Evolutionary conservation across 2,888 invertebrate species (phyloP), one percentile per base, ranked within the genome.

Genomic region (Trachelus iudaicus): DNA sequence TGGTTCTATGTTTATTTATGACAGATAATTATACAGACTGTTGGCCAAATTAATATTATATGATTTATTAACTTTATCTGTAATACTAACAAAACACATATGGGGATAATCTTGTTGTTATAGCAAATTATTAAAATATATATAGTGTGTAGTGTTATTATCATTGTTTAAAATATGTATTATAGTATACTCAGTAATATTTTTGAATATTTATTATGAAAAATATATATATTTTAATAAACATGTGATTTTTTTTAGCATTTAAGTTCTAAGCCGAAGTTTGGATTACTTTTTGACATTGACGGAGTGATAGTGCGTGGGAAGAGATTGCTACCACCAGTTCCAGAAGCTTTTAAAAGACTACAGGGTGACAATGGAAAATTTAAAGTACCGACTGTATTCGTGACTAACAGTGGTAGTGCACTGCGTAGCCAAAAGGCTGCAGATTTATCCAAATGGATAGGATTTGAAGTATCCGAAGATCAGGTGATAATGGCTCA

Each of bases 341-440:
- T 94, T 3, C 92, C 91, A 77, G 93, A 94, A 80, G 93, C 94
- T 3, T 94, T 95, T 86, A 89, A 92, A 34, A 89, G 92, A 73
- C 89, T 95, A 30, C 92, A 92, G 12, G 93, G 94, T 82, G 83
- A 90, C 11, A 87, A 92, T 81, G 93, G 94, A 13, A 92, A 93
- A 81, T 95, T 95, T 87, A 89, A 92, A 73, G 92, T 95, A 35
- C 95, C 95, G 3, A 94, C 94, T 1, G 92, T 94, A 15, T 93
- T 95, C 89, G 94, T 95, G 31, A 95, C 95, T 1, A 95, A 95
- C 91, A 94, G 94, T 75, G 94, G 95, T 11, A 95, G 94, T 87
- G 92, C 93, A 9, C 87, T 94, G 78, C 90, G 94, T 75, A 92
- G 92, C 79, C 92, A 93, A 78, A 95, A 94, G 87, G 94, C 95